Evolutionary conservation across 2,797 vertebrate genomes (phyloP).

Genomic region (Spinibarbus caldwelli): DNA sequence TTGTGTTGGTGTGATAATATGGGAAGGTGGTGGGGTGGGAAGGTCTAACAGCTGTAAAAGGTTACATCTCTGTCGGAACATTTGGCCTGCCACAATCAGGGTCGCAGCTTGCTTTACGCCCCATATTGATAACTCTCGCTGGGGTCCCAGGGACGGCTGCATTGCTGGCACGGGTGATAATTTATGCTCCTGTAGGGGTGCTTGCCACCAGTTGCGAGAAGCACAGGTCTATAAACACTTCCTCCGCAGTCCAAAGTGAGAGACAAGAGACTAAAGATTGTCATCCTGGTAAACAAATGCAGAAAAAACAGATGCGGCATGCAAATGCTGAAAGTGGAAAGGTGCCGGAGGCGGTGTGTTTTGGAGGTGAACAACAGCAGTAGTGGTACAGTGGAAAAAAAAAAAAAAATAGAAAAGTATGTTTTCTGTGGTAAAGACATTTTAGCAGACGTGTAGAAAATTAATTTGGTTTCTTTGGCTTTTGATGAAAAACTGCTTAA

Average conservation of each 20-base stretch:
- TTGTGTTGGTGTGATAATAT: conserved; percentile 33
- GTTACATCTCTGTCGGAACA: conserved; percentile 73
- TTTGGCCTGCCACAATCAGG: conserved; percentile 75
- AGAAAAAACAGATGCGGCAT: conserved; percentile 62
- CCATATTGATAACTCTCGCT: conserved; percentile 78
- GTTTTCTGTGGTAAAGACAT: conserved; percentile 20
- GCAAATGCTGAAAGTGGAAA: conserved; percentile 69
- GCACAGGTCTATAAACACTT: conserved; percentile 70
- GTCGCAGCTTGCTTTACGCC: conserved; percentile 78
- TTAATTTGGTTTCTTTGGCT: conserved; percentile 1
- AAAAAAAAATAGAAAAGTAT: background rate
- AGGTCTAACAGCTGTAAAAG: conserved; percentile 66
- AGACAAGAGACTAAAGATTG: conserved; percentile 72
- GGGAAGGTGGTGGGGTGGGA: conserved; percentile 41
- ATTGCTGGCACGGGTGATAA: conserved; percentile 73
- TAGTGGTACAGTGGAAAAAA: conserved; percentile 48
- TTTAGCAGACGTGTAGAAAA: conserved; percentile 5
- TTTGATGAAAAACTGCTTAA: background rate
- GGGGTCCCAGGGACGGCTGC: conserved; percentile 70
- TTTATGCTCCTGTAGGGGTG: conserved; percentile 76
- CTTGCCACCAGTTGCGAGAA: conserved; percentile 68
- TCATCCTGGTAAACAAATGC: conserved; percentile 53
- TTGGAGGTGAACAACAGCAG: conserved; percentile 48
- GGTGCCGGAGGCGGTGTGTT: conserved; percentile 70
- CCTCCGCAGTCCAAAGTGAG: conserved; percentile 72